Evolutionary conservation across 2,797 vertebrate species (phyloP), one percentile per base, ranked within the genome.

Genomic region (Myotis myotis): DNA sequence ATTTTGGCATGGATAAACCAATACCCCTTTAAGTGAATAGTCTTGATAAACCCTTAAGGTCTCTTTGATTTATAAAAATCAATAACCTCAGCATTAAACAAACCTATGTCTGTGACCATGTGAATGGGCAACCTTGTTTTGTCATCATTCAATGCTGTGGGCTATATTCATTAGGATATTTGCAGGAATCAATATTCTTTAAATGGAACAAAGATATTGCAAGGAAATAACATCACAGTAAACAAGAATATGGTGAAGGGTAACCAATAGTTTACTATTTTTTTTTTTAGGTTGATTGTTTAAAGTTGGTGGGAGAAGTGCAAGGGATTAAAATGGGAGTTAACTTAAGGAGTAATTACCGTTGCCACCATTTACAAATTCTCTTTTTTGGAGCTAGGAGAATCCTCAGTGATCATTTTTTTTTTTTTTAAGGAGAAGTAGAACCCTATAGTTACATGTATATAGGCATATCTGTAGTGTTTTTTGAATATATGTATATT

Each of bases 1-100:
- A 90, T 92, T 93, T 55, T 89, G 87, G 55, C 95, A 85, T 57
- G 2, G 0, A 47, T 92, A 95, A 95, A 75, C 76, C 66, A 94
- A 89, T 10, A 47, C 51, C 64, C 22, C 66, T 82, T 93, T 71
- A 89, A 88, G 76, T 78, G 55, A 96, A 91, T 83, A 53, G 4
- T 68, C 41, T 93, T 30, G 68, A 71, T 44, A 70, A 84, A 80
- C 60, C 72, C 86, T 92, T 51, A 70, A 38, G 93, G 76, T 62
- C 71, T 47, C 91, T 93, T 68, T 81, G 44, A 23, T 83, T 49
- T 36, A 81, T 70, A 95, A 70, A 96, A 95, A 68, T 89, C 60
- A 62, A 49, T 79, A 49, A 66, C 25, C 55, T 53, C 30, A 49
- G 6, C 64, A 25, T 87, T 53, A 90, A 90, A 25, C 36, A 79